A percentile compares a stretch with the other conserved stretches of the same genome.
Conservation (phyloP, 2,888 invertebrate species). For the Apoderus coryli region DNA sequence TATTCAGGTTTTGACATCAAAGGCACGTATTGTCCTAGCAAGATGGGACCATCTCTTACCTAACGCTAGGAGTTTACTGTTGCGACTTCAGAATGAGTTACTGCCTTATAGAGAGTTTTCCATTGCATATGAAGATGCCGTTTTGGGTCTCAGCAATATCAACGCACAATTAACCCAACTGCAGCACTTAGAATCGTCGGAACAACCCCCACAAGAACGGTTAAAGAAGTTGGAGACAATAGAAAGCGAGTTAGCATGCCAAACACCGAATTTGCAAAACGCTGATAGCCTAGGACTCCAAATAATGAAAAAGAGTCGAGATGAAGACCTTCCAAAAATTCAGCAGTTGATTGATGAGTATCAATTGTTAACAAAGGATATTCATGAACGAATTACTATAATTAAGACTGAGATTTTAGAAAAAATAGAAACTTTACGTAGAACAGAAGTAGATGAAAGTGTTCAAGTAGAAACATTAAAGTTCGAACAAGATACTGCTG, state of each 20-base stretch:
- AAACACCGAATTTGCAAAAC: conserved; percentile 36
- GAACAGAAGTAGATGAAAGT: conserved; percentile 40
- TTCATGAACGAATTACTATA: conserved; percentile 37
- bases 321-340: conserved; percentile 39
- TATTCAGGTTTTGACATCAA: conserved; percentile 45
- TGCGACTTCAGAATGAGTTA: conserved; percentile 41
- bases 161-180: conserved; percentile 59
- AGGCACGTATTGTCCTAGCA: conserved; percentile 42
- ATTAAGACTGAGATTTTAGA: conserved; percentile 32
- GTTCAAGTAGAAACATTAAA: conserved; percentile 59
- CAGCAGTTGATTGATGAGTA: conserved; percentile 51
- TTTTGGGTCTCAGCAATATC: conserved; percentile 54
- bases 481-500: conserved; percentile 61
- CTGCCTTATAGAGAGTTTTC: conserved; percentile 53
- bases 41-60: conserved; percentile 51
- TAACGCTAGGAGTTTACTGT: conserved; percentile 41
- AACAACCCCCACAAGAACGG: conserved; percentile 31
- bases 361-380: conserved; percentile 45
- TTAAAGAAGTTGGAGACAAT: conserved; percentile 37
- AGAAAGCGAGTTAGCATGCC: conserved; percentile 40
- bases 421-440: conserved; percentile 25
- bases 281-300: conserved; percentile 46
- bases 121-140: conserved; percentile 53
- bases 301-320: conserved; percentile 41
- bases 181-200: conserved; percentile 41